Base-by-base conservation (phyloP, 2,888 invertebrate species). In the Phyllotreta striolata region DNA sequence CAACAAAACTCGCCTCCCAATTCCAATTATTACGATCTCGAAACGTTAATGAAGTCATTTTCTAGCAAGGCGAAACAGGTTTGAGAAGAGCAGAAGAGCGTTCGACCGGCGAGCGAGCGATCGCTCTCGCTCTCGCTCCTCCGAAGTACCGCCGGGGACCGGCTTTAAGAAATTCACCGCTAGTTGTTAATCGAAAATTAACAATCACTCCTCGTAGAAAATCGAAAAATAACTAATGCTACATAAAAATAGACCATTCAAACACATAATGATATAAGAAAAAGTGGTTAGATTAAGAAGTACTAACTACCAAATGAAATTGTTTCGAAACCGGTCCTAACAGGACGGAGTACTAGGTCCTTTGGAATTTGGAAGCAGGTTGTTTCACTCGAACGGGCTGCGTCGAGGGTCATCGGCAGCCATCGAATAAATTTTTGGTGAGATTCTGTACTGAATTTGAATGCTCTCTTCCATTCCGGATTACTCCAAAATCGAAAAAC, bases 351-450 rank as follows among this genome's bases (percentile, higher is more conserved):
- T 73, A 74, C 74, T 76, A 74, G 76, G 75, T 74, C 77, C 77
- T 73, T 67, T 74, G 78, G 79, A 78, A 79, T 79, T 78, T 78
- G 74, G 78, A 75, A 73, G 76, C 76, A 73, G 75, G 75, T 77
- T 78, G 74, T 74, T 75, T 75, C 75, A 75, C 75, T 74, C 70
- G 61, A 56, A 44, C 38, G 44, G 44, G 56, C 44, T 35, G 7
- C 12, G 38, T 56, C 56, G 37, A 43, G 56, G 56, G 56, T 56
- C 56, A 56, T 41, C 55, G n/a, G 40, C 55, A 24, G 55, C 55
- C 43, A 52, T 52, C 38, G 54, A 39, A 35, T 39, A 41, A 14
- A 12, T 55, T 55, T 41, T 43, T 24, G 55, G 41, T 34, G 34
- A 39, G 49, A 10, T 54, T 24, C 24, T 24, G 24, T 24, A 24